These are phyloP conservation scores for Lordiphosa clarofinis DNA, from an alignment of 1,140 invertebrate genomes.

Conservation along the genomic window DNA sequence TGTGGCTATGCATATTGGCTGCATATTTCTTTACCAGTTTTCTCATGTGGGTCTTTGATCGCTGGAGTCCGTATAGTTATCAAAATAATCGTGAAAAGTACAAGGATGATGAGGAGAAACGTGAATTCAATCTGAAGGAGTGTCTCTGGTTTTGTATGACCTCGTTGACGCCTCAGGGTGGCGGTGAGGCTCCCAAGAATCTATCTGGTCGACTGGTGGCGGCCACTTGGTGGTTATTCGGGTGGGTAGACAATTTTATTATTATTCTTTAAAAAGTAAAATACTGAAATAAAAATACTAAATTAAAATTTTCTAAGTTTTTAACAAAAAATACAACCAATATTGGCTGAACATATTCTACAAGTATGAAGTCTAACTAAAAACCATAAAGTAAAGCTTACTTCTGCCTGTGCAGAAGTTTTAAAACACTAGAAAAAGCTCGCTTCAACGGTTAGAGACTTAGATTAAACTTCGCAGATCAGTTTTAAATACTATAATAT, in stretches of 20 bases:
- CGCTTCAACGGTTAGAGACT: too few species aligned
- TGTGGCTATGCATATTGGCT: conserved; percentile 97
- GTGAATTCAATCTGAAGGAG: conserved; percentile 97
- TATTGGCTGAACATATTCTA: too few species aligned
- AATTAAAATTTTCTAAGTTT: too few species aligned
- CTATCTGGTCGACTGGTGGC: conserved; percentile 94
- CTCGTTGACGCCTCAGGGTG: conserved; percentile 92
- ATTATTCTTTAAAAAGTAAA: not conserved
- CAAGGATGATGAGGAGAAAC: conserved; percentile 95
- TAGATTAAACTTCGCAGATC: too few species aligned
- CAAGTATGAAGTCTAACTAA: too few species aligned
- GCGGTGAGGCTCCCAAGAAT: conserved; percentile 96
- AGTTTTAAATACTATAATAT: too few species aligned
- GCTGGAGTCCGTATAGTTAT: conserved; percentile 97
- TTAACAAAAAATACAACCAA: too few species aligned
- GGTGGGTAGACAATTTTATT: conserved; percentile 64
- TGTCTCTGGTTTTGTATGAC: conserved; percentile 99
- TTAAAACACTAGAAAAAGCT: too few species aligned
- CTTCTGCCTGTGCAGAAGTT: too few species aligned
- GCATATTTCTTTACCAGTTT: conserved; percentile 97
- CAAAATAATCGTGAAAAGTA: conserved; percentile 97
- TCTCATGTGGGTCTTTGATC: conserved; percentile 97
- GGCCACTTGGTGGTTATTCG: conserved; percentile 98
- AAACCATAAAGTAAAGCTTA: too few species aligned
- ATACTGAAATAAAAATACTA: too few species aligned